Percentiles rank a stretch among this genome's conserved stretches.
Conservation (phyloP, 2,113 vertebrate genomes). For the Zosterops hypoxanthus region DNA sequence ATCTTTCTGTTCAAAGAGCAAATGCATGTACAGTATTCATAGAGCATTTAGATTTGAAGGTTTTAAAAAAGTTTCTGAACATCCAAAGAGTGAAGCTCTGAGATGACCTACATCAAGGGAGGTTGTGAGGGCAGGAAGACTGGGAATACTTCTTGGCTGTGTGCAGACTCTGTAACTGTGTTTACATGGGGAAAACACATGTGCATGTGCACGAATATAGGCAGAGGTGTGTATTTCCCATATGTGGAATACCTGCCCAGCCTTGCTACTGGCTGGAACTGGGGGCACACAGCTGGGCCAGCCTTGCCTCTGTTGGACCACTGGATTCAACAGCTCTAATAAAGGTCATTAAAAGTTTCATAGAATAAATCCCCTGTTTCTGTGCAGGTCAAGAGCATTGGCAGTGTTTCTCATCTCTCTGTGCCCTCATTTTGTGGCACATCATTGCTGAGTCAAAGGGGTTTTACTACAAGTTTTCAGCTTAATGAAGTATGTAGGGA, state of each 20-base stretch:
- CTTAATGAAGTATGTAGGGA: neutral
- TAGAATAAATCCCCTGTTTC: neutral
- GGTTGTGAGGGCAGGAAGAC: neutral
- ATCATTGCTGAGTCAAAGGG: neutral
- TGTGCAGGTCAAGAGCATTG: neutral
- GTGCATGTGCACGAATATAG: rapidly evolving
- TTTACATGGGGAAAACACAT: neutral
- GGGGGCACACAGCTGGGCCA: neutral
- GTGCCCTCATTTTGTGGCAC: neutral
- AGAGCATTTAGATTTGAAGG: neutral
- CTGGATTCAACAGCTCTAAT: neutral
- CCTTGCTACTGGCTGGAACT: neutral
- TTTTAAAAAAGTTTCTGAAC: neutral
- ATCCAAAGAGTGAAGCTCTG: neutral
- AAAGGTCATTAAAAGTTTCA: neutral
- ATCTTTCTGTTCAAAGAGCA: neutral
- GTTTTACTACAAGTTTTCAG: neutral
- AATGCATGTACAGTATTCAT: neutral
- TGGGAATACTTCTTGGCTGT: neutral
- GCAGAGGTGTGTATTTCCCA: rapidly evolving
- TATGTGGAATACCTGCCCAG: neutral
- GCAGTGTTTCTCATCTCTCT: neutral
- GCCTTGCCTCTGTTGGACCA: neutral
- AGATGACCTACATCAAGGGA: neutral
- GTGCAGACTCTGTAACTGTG: neutral